phyloP scores from a whole-genome alignment of 2,113 vertebrate species.

The Podilymbus podiceps region DNA sequence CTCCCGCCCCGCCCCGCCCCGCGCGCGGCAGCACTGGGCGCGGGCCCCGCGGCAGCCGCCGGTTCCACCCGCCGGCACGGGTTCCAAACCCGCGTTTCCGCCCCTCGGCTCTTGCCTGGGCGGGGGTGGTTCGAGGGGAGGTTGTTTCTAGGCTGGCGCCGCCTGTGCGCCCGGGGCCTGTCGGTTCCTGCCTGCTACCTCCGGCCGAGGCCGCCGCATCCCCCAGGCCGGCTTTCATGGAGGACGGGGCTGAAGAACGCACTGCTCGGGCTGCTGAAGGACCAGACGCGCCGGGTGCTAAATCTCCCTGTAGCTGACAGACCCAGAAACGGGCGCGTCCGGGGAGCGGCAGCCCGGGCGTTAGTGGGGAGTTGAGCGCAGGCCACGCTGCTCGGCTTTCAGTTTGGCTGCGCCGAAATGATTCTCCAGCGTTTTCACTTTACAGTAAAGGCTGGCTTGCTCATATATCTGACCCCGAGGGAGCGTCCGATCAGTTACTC shows the following conservation, averaged over 20 bases:
- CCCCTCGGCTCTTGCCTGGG: too few species aligned
- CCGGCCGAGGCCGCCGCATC: neutral
- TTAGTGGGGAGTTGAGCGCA: fast-evolving
- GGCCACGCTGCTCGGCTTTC: fast-evolving
- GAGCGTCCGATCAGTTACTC: fast-evolving
- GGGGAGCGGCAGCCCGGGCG: neutral
- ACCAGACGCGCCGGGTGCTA: fast-evolving
- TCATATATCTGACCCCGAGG: fast-evolving
- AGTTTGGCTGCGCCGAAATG: fast-evolving
- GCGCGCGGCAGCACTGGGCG: fast-evolving
- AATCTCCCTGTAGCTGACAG: neutral
- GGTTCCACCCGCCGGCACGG: too few species aligned
- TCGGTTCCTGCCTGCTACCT: fast-evolving
- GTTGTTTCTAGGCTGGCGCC: neutral
- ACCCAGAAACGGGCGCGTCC: fast-evolving
- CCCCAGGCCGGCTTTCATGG: fast-evolving
- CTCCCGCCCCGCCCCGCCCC: fast-evolving
- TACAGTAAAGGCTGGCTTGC: fast-evolving
- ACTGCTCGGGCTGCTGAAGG: neutral
- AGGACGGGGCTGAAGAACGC: neutral
- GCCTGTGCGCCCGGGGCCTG: too few species aligned
- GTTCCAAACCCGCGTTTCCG: too few species aligned
- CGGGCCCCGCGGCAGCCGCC: too few species aligned
- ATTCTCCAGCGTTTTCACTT: neutral
- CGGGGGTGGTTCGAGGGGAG: too few species aligned